These are phyloP conservation scores for Pimpla rufipes DNA, from an alignment of 2,888 invertebrate species.

Conservation along the genomic window DNA sequence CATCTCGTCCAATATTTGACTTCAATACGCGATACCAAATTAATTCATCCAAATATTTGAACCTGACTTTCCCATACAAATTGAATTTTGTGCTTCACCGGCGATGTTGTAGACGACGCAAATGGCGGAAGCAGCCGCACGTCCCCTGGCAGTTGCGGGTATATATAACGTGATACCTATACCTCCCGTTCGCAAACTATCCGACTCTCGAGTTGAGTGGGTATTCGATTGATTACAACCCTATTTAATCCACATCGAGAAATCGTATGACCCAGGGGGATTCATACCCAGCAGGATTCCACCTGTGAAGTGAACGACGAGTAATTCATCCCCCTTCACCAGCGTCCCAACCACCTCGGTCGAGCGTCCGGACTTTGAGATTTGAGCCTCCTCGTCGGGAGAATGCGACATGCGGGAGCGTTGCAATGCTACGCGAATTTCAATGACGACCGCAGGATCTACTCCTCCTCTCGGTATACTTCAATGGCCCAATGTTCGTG, in stretches of 20 bases:
- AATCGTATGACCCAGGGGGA: neutral
- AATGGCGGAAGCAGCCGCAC: neutral
- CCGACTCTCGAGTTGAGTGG: conserved; percentile 1
- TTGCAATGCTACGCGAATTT: neutral
- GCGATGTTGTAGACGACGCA: neutral
- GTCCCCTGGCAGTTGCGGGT: neutral
- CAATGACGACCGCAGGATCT: neutral
- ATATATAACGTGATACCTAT: conserved; percentile 3
- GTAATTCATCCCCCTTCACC: neutral
- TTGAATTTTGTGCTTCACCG: neutral
- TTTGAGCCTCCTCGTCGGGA: conserved; percentile 5
- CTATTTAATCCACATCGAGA: neutral
- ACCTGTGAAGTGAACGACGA: conserved; percentile 4
- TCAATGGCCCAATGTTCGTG: too few species aligned
- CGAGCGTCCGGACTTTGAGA: neutral
- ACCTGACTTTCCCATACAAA: neutral
- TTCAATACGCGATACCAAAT: neutral
- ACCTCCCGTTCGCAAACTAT: conserved; percentile 24
- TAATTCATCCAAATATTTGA: neutral
- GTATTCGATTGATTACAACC: conserved; percentile 30
- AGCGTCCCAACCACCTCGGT: neutral
- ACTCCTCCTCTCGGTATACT: neutral
- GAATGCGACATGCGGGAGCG: neutral
- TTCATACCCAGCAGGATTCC: conserved; percentile 2
- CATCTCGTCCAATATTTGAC: neutral